Base-by-base conservation (phyloP, 53 echinoderm and acorn worm genomes). In the Hippasteria phrygiana region DNA sequence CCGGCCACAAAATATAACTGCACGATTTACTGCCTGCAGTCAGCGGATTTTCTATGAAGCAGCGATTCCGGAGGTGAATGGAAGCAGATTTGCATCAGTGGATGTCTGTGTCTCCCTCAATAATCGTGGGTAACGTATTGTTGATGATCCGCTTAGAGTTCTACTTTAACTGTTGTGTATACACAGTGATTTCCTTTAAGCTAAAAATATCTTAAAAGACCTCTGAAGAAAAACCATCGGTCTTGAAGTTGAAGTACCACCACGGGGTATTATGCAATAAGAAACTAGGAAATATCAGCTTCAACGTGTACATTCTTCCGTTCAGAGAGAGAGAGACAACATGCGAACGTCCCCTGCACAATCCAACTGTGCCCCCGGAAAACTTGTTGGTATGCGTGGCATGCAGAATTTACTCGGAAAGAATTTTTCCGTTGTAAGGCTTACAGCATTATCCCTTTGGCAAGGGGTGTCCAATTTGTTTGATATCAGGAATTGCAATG, bases 331-430 rank as follows among this genome's bases (percentile, higher is more conserved):
- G 36, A 12, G 34, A 20, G 11, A 33, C 36, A 8, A 4, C 13
- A 7, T 28, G 35, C 33, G 1, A 32, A 34, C 26, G 59, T 24
- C 26, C 18, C 16, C 4, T 35, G 35, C 69, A 41, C 73, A 6
- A 41, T 42, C n/a, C 73, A 73, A 42, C n/a, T 0, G 11, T 42
- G 43, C 73, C 73, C 64, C 34, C 29, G 41, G 43, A 66, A 82
- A 43, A 41, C 37, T 27, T 26, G 16, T 29, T 82, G 82, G 82
- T 82, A 82, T 82, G 82, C 33, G 64, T 65, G 82, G 82, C 82
- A 82, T 82, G 82, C 66, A 5, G 8, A 33, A 20, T 66, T 82
- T 82, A 41, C 66, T 32, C 65, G 2, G 31, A 82, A 65, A 62
- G 38, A 79, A n/a, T n/a, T 79, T 79, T 56, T 7, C 33, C 37